phyloP scores from a whole-genome alignment of 2,888 invertebrate genomes.

The Andrena flavipes region DNA sequence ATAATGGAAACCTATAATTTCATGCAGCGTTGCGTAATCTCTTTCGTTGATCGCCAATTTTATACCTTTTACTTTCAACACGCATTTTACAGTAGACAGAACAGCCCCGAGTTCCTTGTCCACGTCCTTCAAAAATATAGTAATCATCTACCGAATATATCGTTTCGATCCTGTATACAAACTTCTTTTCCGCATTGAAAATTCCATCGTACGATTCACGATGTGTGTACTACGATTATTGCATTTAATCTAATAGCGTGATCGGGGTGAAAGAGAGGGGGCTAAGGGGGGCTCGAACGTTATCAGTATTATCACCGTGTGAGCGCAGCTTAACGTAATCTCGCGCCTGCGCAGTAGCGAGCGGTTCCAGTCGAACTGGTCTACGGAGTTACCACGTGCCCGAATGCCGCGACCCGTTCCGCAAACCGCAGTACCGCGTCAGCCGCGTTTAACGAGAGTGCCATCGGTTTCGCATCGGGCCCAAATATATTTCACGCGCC shows the following conservation, averaged over 20 bases:
- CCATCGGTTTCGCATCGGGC: not conserved
- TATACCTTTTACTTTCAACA: slow-evolving; percentile 45
- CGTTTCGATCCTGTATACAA: too few species aligned
- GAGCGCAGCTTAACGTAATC: slow-evolving; percentile 47
- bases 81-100: slow-evolving; percentile 9
- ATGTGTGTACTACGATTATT: too few species aligned
- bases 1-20: slow-evolving; percentile 30
- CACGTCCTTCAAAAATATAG: not conserved
- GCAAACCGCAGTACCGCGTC: slow-evolving; percentile 58
- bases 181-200: too few species aligned
- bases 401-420: slow-evolving; percentile 66
- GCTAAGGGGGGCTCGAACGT: not conserved
- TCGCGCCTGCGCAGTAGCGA: slow-evolving; percentile 61
- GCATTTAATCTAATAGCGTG: not conserved
- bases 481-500: slow-evolving; percentile 12
- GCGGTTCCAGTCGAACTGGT: slow-evolving; percentile 55
- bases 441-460: slow-evolving; percentile 47
- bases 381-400: slow-evolving; percentile 64
- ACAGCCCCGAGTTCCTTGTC: not conserved
- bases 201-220: too few species aligned
- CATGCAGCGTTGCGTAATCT: slow-evolving; percentile 26
- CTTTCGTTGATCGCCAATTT: slow-evolving; percentile 28
- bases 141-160: too few species aligned
- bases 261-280: too few species aligned
- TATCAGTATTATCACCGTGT: slow-evolving; percentile 38